Percentiles rank a stretch among this genome's conserved stretches.
Evolutionary conservation across 2,888 invertebrate genomes (phyloP).

Genomic region (Tetanocera ferruginea): DNA sequence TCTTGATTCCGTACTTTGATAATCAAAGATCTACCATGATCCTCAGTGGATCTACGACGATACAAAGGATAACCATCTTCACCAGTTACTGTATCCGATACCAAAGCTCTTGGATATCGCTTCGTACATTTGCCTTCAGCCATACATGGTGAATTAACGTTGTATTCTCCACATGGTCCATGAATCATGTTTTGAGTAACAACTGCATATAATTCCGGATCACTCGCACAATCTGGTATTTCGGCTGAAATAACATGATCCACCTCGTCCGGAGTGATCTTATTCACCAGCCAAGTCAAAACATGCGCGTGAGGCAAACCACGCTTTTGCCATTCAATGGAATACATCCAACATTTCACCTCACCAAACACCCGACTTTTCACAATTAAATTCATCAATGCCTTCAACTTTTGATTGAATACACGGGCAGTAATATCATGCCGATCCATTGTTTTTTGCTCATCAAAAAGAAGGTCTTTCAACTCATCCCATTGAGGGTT

Average conservation of each 20-base stretch:
- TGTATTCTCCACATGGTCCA: slow-evolving; percentile 58
- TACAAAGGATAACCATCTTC: background rate
- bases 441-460: background rate
- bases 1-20: background rate
- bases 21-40: background rate
- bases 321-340: slow-evolving; percentile 57
- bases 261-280: slow-evolving; percentile 52
- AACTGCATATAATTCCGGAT: slow-evolving; percentile 50
- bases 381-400: background rate
- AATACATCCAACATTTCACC: slow-evolving; percentile 48
- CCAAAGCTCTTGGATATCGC: slow-evolving; percentile 52
- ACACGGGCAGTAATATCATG: slow-evolving; percentile 1
- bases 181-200: slow-evolving; percentile 62
- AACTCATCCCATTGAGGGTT: background rate
- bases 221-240: slow-evolving; percentile 38
- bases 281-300: slow-evolving; percentile 55
- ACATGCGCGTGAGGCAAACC: slow-evolving; percentile 57
- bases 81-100: slow-evolving; percentile 51
- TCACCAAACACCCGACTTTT: slow-evolving; percentile 28
- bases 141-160: slow-evolving; percentile 58
- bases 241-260: slow-evolving; percentile 48
- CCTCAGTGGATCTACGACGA: slow-evolving; percentile 15
- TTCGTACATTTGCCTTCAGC: slow-evolving; percentile 63
- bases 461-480: background rate
- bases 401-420: background rate